Evolutionary conservation across 2,888 invertebrate species (phyloP), one percentile per base, ranked within the genome.

Genomic region (Lepidocyrtoides sp.): DNA sequence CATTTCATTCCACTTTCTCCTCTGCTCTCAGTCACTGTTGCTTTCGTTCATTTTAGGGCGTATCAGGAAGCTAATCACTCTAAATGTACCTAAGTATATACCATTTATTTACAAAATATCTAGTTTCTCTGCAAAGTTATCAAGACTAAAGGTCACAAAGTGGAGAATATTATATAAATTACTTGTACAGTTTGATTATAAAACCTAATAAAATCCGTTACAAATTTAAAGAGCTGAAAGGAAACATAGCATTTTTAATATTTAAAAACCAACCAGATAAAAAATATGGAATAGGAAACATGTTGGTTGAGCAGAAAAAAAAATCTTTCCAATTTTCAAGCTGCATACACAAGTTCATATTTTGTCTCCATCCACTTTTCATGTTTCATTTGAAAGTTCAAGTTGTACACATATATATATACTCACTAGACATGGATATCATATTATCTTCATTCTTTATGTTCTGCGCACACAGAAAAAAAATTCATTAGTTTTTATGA

Each of bases 401-500:
- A n/a, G n/a, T n/a, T n/a, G n/a, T n/a, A n/a, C n/a, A n/a, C n/a
- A n/a, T n/a, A n/a, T n/a, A n/a, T n/a, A n/a, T n/a, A n/a, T n/a
- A n/a, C n/a, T n/a, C n/a, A n/a, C n/a, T n/a, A n/a, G n/a, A n/a
- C n/a, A n/a, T n/a, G n/a, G n/a, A n/a, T n/a, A n/a, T n/a, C n/a
- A n/a, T 32, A 20, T 2, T 32, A 14, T 57, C 17, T 44, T n/a
- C 54, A n/a, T 77, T n/a, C 2, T 51, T n/a, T 54, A 79, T 57
- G 54, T 12, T 29, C 77, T 26, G 23, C 41, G 57, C 63, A 63
- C 17, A 44, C 36, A 63, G 82, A n/a, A 82, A 44, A 89, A 89
- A 57, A 89, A 84, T 82, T 89, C 89, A 89, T 89, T 89, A 77
- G 89, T 89, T 89, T 89, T 89, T 89, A 89, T 89, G 83, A 84